These are phyloP conservation scores for Eristalis pertinax DNA, from an alignment of 2,888 invertebrate species.

Conservation along the genomic window DNA sequence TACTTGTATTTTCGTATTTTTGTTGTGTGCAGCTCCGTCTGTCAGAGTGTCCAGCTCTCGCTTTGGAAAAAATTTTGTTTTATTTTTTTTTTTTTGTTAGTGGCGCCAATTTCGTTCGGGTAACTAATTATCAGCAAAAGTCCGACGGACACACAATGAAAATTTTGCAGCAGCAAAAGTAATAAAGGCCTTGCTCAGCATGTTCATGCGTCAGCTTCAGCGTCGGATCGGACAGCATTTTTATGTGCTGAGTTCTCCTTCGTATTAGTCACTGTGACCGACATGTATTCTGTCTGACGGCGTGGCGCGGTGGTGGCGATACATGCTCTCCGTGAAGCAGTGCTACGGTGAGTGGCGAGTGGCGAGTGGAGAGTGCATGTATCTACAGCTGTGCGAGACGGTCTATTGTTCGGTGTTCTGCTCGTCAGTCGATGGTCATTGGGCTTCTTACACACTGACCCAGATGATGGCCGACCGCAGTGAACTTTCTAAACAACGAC, in stretches of 20 bases:
- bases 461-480: slow-evolving; percentile 53
- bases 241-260: slow-evolving; percentile 12
- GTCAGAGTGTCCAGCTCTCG: neutral
- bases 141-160: slow-evolving; percentile 20
- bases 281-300: slow-evolving; percentile 10
- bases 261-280: slow-evolving; percentile 42
- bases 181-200: slow-evolving; percentile 25
- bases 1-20: no score
- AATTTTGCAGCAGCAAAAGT: slow-evolving; percentile 9
- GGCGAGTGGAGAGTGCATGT: neutral
- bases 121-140: slow-evolving; percentile 39
- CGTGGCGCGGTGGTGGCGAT: neutral
- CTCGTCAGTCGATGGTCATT: slow-evolving; percentile 28
- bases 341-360: neutral
- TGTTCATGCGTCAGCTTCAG: neutral
- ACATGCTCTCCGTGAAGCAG: neutral
- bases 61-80: neutral
- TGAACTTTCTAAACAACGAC: slow-evolving; percentile 64
- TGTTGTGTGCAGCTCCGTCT: neutral
- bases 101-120: slow-evolving; percentile 32
- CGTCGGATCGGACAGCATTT: neutral
- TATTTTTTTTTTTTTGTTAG: neutral
- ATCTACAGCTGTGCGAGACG: neutral
- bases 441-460: slow-evolving; percentile 58
- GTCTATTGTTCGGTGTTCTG: slow-evolving; percentile 12